phyloP scores from a whole-genome alignment of 2,797 vertebrate genomes.

The Gymnopithys bicolor region DNA sequence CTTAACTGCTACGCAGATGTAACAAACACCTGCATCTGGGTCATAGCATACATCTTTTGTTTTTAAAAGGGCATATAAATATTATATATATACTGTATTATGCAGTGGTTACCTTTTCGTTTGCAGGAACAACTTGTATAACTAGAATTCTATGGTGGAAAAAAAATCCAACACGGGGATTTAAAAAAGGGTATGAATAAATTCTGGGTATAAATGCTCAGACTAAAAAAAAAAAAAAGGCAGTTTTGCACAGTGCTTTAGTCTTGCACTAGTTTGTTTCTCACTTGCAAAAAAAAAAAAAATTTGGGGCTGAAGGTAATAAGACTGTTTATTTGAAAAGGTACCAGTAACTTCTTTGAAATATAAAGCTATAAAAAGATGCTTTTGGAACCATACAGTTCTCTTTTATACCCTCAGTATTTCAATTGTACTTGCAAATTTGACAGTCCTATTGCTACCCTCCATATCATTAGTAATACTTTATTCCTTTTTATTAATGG shows the following conservation, averaged over 20 bases:
- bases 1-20: not conserved
- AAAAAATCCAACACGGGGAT: slow-evolving; percentile 78
- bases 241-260: slow-evolving; percentile 97
- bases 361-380: slow-evolving; percentile 68
- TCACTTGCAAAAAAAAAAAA: slow-evolving; percentile 74
- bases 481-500: slow-evolving; percentile 69
- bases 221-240: slow-evolving; percentile 96
- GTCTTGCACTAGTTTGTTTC: slow-evolving; percentile 94
- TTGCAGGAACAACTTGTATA: slow-evolving; percentile 81
- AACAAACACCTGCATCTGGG: not conserved
- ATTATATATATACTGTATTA: slow-evolving; percentile 58
- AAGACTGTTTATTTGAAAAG: slow-evolving; percentile 73
- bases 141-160: slow-evolving; percentile 78
- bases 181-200: slow-evolving; percentile 76
- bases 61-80: slow-evolving; percentile 66
- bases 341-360: slow-evolving; percentile 71
- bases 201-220: slow-evolving; percentile 93
- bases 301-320: slow-evolving; percentile 63
- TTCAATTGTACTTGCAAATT: slow-evolving; percentile 60
- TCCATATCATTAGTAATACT: slow-evolving; percentile 43
- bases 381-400: slow-evolving; percentile 69
- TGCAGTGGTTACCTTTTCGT: slow-evolving; percentile 80
- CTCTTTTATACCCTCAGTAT: slow-evolving; percentile 61
- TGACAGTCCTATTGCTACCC: not conserved
- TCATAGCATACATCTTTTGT: slow-evolving; percentile 40